Percentiles rank a stretch among this genome's conserved stretches.
These are phyloP conservation scores for Caenorhabditis zanzibari DNA, from an alignment of 2,888 invertebrate genomes.

Conservation along the genomic window DNA sequence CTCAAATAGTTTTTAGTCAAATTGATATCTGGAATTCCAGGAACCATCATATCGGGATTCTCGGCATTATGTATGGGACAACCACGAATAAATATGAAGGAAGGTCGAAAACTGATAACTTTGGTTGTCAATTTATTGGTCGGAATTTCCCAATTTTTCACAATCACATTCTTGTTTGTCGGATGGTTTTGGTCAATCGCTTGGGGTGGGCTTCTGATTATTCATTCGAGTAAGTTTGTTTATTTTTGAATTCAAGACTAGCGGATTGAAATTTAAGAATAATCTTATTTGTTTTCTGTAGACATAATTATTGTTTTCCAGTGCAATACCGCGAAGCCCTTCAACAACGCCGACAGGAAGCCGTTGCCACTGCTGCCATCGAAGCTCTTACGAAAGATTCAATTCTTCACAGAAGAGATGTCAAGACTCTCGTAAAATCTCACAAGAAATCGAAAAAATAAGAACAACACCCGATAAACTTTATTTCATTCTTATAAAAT, in stretches of 20 bases:
- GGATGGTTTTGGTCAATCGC: slow-evolving; percentile 98
- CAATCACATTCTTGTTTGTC: slow-evolving; percentile 91
- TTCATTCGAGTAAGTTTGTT: slow-evolving; percentile 88
- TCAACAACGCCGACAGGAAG: slow-evolving; percentile 82
- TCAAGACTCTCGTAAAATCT: slow-evolving; percentile 80
- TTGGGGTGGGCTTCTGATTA: slow-evolving; percentile 96
- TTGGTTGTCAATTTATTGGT: slow-evolving; percentile 87
- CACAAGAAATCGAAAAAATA: slow-evolving; percentile 76
- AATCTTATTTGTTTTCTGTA: too few relatives aligned
- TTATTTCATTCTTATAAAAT: slow-evolving; percentile 11
- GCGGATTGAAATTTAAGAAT: too few relatives aligned
- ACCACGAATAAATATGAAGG: slow-evolving; percentile 91
- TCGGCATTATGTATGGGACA: slow-evolving; percentile 93
- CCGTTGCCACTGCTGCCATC: slow-evolving; percentile 83
- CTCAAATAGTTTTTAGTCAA: too few relatives aligned
- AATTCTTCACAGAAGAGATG: slow-evolving; percentile 82
- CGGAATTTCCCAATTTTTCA: slow-evolving; percentile 93
- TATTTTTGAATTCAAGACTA: too few relatives aligned
- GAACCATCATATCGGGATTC: slow-evolving; percentile 87
- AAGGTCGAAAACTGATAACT: slow-evolving; percentile 86
- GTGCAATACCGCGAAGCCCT: slow-evolving; percentile 84
- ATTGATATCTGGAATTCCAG: slow-evolving; percentile 31
- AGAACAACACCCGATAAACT: not conserved
- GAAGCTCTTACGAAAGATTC: slow-evolving; percentile 83
- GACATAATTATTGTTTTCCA: slow-evolving; percentile 38